Base-by-base conservation (phyloP, 2,797 vertebrate species). In the Poeciliopsis gracilis region DNA sequence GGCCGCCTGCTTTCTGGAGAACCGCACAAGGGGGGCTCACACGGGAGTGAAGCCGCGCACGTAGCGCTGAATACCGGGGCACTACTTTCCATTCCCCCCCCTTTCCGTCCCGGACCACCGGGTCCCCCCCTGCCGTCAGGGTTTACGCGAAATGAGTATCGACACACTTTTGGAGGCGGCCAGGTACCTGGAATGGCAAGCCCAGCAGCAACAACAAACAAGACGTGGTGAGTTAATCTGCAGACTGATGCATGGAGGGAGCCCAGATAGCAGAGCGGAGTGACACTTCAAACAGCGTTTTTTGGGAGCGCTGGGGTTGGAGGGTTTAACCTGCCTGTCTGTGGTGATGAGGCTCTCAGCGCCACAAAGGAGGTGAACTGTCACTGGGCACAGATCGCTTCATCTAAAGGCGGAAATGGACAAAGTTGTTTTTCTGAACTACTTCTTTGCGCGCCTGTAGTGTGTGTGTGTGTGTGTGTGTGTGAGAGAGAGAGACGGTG, bases 141-240 rank as follows among this genome's bases (percentile, higher is more conserved):
- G 86, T 90, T 93, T 86, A 89, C 94, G 91, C 95, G 97, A 95
- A 90, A 99, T 98, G 98, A 99, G 97, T 96, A 98, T 99, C 96
- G 97, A 99, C 90, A 98, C 97, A 77, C 96, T 99, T 83, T 86
- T 99, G 94, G 97, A 98, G 94, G 98, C 97, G 93, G 98, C 98
- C 96, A 95, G 97, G 92, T 99, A 97, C 92, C 95, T 98, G 95
- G 98, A 99, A 96, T 98, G 97, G 97, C 97, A 98, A 94, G 97
- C 97, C 93, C 97, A 98, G 96, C 97, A 98, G 96, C 97, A 98
- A 94, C 97, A 98, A 95, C 97, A 97, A 95, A 96, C 93, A 94
- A 95, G 96, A 97, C 97, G 96, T 96, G 97, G 97, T 98, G 91
- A 98, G 97, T 84, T 72, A 63, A 90, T 84, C 55, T 5, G 72